Evolutionary conservation across 1,140 invertebrate genomes (phyloP).

Genomic region (Acyrthosiphon pisum): DNA sequence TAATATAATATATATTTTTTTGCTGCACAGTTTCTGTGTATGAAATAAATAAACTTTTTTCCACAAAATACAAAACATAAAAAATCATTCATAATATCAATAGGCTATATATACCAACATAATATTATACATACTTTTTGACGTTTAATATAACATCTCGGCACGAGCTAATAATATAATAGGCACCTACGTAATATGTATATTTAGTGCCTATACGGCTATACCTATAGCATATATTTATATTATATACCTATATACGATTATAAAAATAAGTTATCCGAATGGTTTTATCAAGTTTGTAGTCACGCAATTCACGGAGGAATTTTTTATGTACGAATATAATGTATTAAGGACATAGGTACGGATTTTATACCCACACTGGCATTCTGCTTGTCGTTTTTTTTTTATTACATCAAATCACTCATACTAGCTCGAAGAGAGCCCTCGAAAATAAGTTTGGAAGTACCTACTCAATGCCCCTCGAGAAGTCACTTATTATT

Average conservation of each 20-base stretch:
- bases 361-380: background rate
- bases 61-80: background rate
- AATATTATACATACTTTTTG: background rate
- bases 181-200: background rate
- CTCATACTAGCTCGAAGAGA: background rate
- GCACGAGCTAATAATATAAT: background rate
- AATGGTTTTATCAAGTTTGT: constrained; percentile 1
- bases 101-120: background rate
- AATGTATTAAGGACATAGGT: background rate
- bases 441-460: constrained; percentile 27
- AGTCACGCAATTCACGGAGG: constrained; percentile 28
- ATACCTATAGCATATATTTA: background rate
- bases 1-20: background rate
- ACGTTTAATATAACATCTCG: background rate
- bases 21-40: background rate
- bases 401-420: background rate
- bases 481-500: background rate
- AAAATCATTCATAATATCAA: background rate
- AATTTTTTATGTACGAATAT: background rate
- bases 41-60: background rate
- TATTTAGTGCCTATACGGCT: background rate
- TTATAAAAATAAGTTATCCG: background rate
- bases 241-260: background rate
- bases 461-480: background rate
- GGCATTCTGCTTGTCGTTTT: background rate